A percentile compares a stretch with the other conserved stretches of the same genome.
These are phyloP conservation scores for Bubo blakistoni DNA, from an alignment of 2,113 vertebrate genomes.

Conservation along the genomic window DNA sequence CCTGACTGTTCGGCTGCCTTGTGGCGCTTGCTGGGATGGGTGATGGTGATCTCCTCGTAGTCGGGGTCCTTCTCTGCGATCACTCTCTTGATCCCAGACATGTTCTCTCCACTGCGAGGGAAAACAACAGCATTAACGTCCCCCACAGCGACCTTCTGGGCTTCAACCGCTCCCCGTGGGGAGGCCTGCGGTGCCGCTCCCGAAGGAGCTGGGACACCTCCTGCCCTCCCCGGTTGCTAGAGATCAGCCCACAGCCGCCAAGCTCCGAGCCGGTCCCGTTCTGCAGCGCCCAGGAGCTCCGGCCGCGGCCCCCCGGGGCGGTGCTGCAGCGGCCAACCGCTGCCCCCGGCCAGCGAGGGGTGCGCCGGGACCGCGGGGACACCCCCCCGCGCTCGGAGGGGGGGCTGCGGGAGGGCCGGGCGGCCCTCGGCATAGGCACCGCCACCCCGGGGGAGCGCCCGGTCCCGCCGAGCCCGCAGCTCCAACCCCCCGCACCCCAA, in stretches of 20 bases:
- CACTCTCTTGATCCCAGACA: conserved; percentile 94
- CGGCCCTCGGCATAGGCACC: background rate
- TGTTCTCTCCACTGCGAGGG: conserved; percentile 46
- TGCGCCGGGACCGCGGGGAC: too few species aligned
- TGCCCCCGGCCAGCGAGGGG: background rate
- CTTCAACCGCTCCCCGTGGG: too few species aligned
- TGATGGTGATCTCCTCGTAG: conserved; percentile 88
- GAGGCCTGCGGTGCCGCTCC: background rate
- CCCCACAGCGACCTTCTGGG: background rate
- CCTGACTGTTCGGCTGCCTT: conserved; percentile 89
- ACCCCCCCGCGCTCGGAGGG: too few species aligned
- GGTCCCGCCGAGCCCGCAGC: background rate
- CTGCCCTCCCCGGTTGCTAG: too few species aligned
- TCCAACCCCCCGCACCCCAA: too few species aligned
- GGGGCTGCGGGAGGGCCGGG: background rate
- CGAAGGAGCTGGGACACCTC: background rate
- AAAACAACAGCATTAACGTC: background rate
- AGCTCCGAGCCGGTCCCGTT: background rate
- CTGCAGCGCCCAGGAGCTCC: fast-evolving
- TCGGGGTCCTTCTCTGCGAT: conserved; percentile 92
- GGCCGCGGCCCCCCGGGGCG: too few species aligned
- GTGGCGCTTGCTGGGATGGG: conserved; percentile 87
- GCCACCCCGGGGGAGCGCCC: too few species aligned
- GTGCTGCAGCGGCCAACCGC: background rate
- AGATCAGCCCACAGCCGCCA: too few species aligned